Evolutionary conservation across 2,888 invertebrate genomes (phyloP).

Genomic region (Crematogaster levior): DNA sequence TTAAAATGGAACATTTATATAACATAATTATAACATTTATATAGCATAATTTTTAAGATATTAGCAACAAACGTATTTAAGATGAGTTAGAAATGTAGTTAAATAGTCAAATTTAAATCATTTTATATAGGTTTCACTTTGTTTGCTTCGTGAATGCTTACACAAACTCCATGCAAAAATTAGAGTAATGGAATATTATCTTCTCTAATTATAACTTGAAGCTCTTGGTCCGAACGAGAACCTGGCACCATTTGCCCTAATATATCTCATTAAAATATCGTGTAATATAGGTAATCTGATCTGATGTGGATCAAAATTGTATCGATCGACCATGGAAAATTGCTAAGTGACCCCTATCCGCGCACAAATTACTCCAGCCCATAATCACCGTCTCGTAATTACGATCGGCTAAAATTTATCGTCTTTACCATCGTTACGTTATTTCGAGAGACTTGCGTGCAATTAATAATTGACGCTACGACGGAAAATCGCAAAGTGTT

Average conservation of each 20-base stretch:
- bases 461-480: conserved; percentile 47
- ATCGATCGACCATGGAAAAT: conserved; percentile 52
- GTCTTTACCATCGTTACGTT: conserved; percentile 51
- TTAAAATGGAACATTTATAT: neutral
- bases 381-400: conserved; percentile 53
- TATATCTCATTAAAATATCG: conserved; percentile 47
- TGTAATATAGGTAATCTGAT: conserved; percentile 48
- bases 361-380: conserved; percentile 45
- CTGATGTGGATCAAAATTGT: conserved; percentile 50
- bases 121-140: neutral
- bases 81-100: neutral
- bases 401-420: conserved; percentile 48
- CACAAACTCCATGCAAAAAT: conserved; percentile 13
- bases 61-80: neutral
- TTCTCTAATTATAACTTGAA: conserved; percentile 41
- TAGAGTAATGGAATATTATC: conserved; percentile 20
- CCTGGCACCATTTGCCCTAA: conserved; percentile 32
- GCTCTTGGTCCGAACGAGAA: neutral
- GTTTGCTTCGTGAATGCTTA: neutral
- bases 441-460: conserved; percentile 22
- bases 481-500: conserved; percentile 52
- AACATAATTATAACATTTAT: neutral
- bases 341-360: conserved; percentile 46
- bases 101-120: neutral
- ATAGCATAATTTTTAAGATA: neutral